phyloP scores from a whole-genome alignment of 2,797 vertebrate genomes.

The Halcyon smyrnensis region DNA sequence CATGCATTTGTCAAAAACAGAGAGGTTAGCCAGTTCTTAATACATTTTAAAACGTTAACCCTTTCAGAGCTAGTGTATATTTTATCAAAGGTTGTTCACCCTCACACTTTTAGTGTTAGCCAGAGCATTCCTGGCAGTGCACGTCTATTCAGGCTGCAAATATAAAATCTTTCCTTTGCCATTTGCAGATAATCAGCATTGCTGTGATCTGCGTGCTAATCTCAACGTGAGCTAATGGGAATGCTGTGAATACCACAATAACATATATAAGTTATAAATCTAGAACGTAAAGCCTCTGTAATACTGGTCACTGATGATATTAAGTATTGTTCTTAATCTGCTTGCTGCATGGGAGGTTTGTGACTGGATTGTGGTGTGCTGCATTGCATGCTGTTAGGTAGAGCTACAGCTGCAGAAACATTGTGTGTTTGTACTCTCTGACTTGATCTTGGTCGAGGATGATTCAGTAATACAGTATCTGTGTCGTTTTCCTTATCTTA shows the following conservation, averaged over 20 bases:
- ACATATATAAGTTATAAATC: conserved; percentile 11
- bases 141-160: background rate
- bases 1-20: conserved; percentile 5
- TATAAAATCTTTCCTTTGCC: background rate
- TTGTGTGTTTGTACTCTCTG: background rate
- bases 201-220: background rate
- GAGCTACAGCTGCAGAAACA: background rate
- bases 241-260: conserved; percentile 3
- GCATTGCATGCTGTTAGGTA: background rate
- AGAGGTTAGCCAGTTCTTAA: background rate
- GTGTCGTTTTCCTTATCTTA: background rate
- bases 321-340: conserved; percentile 17
- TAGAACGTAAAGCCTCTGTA: background rate
- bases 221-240: background rate
- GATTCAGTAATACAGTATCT: background rate
- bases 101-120: background rate
- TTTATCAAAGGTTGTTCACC: background rate
- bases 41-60: background rate
- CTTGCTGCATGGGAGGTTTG: background rate
- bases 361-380: background rate
- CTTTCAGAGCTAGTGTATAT: background rate
- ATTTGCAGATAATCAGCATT: conserved; percentile 6
- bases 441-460: background rate
- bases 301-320: background rate
- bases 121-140: background rate